These are phyloP conservation scores for Ascaphus truei DNA, from an alignment of 2,113 vertebrate genomes.

Conservation along the genomic window DNA sequence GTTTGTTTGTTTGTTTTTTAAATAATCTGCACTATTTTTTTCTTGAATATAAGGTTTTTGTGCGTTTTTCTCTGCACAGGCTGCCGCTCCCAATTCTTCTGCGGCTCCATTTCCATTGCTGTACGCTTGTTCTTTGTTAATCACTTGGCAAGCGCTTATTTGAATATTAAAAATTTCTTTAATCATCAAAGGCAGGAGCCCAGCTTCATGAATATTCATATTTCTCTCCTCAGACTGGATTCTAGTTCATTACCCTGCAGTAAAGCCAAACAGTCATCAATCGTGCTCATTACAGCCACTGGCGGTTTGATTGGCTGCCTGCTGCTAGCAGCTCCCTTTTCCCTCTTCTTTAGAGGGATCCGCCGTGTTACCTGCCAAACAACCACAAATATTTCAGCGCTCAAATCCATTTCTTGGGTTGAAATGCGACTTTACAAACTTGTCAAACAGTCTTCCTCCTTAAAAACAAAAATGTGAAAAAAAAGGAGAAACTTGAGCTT, in stretches of 20 bases:
- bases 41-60: constrained; percentile 72
- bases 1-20: constrained; percentile 46
- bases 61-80: constrained; percentile 64
- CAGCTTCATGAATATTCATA: constrained; percentile 99
- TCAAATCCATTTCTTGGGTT: constrained; percentile 69
- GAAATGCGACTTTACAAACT: constrained; percentile 81
- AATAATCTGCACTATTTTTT: not conserved
- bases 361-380: constrained; percentile 71
- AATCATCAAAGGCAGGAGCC: constrained; percentile 98
- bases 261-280: constrained; percentile 98
- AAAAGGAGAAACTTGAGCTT: constrained; percentile 82
- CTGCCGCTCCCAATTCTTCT: constrained; percentile 72
- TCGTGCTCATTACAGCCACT: constrained; percentile 79
- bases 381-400: constrained; percentile 54
- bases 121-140: constrained; percentile 92
- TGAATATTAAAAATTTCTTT: constrained; percentile 99
- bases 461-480: constrained; percentile 48
- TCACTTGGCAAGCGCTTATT: constrained; percentile 99
- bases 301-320: constrained; percentile 82
- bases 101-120: constrained; percentile 86
- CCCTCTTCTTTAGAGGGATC: constrained; percentile 56
- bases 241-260: constrained; percentile 98
- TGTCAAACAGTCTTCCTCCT: constrained; percentile 64
- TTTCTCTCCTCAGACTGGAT: constrained; percentile 82
- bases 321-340: constrained; percentile 66